These are phyloP conservation scores for Aldrovandia affinis DNA, from an alignment of 2,797 vertebrate genomes.

Conservation along the genomic window DNA sequence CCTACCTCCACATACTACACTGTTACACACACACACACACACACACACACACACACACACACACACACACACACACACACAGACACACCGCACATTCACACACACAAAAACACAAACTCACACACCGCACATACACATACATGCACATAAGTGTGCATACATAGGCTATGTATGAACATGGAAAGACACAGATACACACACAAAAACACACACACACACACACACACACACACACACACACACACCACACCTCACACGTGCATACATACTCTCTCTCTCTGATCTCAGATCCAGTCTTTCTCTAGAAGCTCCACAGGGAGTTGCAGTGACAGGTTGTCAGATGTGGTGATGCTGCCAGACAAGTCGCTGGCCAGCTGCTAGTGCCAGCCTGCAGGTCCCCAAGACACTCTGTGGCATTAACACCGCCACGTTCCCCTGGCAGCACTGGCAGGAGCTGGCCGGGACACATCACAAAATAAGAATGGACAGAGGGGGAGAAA, in stretches of 20 bases:
- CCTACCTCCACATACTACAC: background rate
- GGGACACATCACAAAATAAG: background rate
- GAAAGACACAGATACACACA: background rate
- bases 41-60: constrained; percentile 21
- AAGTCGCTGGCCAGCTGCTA: constrained; percentile 43
- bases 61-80: background rate
- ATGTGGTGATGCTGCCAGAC: constrained; percentile 36
- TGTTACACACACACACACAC: constrained; percentile 30
- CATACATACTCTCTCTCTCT: constrained; percentile 1
- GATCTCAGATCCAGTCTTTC: background rate
- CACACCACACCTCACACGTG: background rate
- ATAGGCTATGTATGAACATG: background rate
- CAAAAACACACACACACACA: background rate
- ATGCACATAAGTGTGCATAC: background rate
- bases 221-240: background rate
- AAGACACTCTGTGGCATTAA: constrained; percentile 26
- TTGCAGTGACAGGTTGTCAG: constrained; percentile 47
- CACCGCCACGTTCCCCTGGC: constrained; percentile 5
- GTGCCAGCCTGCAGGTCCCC: constrained; percentile 22
- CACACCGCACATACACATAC: background rate
- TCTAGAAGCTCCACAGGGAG: constrained; percentile 22
- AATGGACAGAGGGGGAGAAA: background rate
- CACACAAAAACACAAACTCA: background rate
- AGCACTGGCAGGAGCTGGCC: constrained; percentile 1
- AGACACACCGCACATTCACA: background rate